phyloP scores from a whole-genome alignment of 2,888 invertebrate species.

The Terebella lapidaria region DNA sequence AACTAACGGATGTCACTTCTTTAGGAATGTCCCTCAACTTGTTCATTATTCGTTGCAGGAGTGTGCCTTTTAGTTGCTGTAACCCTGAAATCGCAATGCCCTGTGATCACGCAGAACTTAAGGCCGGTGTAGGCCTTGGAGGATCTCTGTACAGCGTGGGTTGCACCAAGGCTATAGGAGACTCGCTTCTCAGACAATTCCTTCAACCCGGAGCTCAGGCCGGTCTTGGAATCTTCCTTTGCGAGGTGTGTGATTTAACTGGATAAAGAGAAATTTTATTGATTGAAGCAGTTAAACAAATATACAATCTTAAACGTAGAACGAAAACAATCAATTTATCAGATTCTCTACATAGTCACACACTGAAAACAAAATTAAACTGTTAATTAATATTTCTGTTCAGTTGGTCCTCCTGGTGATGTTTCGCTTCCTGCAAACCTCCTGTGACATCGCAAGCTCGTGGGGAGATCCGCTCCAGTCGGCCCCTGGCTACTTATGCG shows the following conservation, averaged over 20 bases:
- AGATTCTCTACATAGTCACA: too few species aligned
- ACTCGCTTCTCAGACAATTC: background rate
- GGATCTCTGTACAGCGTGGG: background rate
- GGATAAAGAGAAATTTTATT: too few species aligned
- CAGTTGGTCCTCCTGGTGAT: constrained; percentile 1
- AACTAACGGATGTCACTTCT: too few species aligned
- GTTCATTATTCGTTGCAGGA: too few species aligned
- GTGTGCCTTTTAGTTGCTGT: constrained; percentile 20
- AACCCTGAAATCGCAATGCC: constrained; percentile 4
- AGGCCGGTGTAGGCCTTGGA: background rate
- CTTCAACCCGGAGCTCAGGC: background rate
- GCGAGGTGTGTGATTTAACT: too few species aligned
- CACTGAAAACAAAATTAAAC: too few species aligned
- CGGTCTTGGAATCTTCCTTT: background rate
- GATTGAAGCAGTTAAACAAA: too few species aligned
- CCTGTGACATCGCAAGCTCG: constrained; percentile 8
- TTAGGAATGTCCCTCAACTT: too few species aligned
- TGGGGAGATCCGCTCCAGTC: constrained; percentile 18
- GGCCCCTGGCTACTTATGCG: constrained; percentile 14
- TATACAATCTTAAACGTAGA: too few species aligned
- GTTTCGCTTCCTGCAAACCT: constrained; percentile 15
- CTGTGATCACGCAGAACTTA: constrained; percentile 12
- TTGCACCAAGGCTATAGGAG: background rate
- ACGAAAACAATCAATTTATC: too few species aligned
- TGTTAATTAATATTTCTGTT: too few species aligned